Evolutionary conservation across 2,113 vertebrate genomes (phyloP), one percentile per base, ranked within the genome.

Genomic region (Podiceps cristatus): DNA sequence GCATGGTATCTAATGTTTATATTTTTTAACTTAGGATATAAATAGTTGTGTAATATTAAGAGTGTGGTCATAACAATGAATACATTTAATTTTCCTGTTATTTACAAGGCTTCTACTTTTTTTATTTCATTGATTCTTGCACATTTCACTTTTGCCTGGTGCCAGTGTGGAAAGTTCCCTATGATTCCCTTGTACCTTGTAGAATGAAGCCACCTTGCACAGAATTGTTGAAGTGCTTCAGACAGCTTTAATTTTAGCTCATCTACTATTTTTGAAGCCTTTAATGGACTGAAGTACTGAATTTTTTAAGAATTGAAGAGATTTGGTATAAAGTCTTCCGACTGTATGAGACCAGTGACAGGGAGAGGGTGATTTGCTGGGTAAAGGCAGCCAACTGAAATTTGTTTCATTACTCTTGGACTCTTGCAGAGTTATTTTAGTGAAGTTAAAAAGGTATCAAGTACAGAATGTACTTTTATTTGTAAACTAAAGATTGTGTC

Each of bases 261-360:
- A 56, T 47, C 10, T 83, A 28, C 4, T 75, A 11, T 44, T 86
- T 89, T 56, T 68, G 19, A 45, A 93, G 53, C 1, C 23, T 58
- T 63, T 72, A 72, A 52, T 68, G 49, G 59, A 60, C 27, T 33
- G 14, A 72, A 79, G 25, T 72, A 31, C 13, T 53, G 25, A 82
- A 31, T 85, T 4, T 68, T 85, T 74, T 55, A 58, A 79, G 33
- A 94, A 75, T 15, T 72, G 10, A n/a, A 88, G 20, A 7, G 23
- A 50, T 82, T 63, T 78, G 24, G 44, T 85, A 27, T 23, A 47
- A n/a, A 49, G 19, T 50, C 27, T 93, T 86, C 42, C 23, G 85
- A 4, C 4, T 4, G 0, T n/a, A 35, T 33, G 11, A 40, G 20
- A 53, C 3, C 1, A 2, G 7, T 68, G 20, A 27, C 15, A 67